Conservation (phyloP, 2,113 vertebrate species). For the Malurus cyaneus region DNA sequence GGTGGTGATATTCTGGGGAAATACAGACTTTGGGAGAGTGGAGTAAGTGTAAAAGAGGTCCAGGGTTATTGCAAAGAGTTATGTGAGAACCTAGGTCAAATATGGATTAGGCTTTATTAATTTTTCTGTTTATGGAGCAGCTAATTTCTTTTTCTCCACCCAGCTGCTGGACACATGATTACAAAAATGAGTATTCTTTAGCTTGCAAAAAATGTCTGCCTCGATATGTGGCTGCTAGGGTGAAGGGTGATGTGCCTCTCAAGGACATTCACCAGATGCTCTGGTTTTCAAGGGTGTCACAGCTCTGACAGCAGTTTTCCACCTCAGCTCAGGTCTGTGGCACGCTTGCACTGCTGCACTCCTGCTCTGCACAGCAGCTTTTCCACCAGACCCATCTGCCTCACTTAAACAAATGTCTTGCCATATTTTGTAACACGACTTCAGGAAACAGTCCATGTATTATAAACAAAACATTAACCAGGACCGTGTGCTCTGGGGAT, state of each 20-base stretch:
- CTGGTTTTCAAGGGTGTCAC: not conserved
- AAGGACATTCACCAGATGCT: not conserved
- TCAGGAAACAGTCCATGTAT: not conserved
- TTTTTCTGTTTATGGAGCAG: not conserved
- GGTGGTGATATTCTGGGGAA: not conserved
- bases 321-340: not conserved
- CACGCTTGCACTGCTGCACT: accelerated
- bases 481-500: not conserved
- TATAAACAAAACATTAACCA: not conserved
- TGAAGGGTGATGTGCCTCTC: not conserved
- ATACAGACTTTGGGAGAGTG: not conserved
- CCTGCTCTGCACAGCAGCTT: accelerated
- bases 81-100: not conserved
- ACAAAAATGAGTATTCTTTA: not conserved
- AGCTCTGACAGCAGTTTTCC: not conserved
- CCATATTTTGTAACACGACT: not conserved
- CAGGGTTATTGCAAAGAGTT: not conserved
- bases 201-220: not conserved
- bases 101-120: not conserved
- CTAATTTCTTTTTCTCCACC: not conserved
- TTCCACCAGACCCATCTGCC: not conserved
- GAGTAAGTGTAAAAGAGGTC: not conserved
- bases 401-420: not conserved
- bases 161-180: not conserved
- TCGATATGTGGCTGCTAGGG: not conserved